These are phyloP conservation scores for Otolemur crassicaudatus DNA, from an alignment of 2,797 vertebrate species.

Conservation along the genomic window DNA sequence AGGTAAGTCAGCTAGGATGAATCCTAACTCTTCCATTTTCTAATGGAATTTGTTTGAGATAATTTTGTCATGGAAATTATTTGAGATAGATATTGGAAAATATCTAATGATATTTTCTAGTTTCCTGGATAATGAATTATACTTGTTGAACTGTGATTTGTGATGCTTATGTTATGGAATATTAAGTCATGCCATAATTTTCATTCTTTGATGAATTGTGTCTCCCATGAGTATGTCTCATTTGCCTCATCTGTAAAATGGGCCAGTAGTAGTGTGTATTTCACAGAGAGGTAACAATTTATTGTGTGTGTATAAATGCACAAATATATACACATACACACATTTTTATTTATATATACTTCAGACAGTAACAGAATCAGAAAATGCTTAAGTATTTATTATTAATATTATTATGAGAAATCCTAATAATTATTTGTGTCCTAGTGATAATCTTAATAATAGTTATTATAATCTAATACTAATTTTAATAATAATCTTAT, in stretches of 20 bases:
- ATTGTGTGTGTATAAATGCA: background rate
- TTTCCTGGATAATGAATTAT: slow-evolving; percentile 9
- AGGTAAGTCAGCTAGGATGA: background rate
- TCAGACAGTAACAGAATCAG: background rate
- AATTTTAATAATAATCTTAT: background rate
- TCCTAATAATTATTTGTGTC: background rate
- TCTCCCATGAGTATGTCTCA: background rate
- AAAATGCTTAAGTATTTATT: background rate
- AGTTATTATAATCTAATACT: background rate
- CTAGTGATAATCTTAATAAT: background rate
- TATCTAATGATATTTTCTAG: background rate
- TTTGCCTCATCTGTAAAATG: background rate
- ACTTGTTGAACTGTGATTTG: background rate
- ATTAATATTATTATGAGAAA: background rate
- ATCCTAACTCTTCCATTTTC: background rate
- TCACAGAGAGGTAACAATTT: background rate
- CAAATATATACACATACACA: background rate
- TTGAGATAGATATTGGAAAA: no score
- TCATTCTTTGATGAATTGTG: background rate
- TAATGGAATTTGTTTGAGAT: background rate
- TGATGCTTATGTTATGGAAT: background rate
- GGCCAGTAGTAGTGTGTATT: background rate
- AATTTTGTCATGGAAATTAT: no score
- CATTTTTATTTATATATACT: background rate
- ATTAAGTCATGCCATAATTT: background rate